Base-by-base conservation (phyloP, 2,888 invertebrate species). In the Leptinotarsa rubiginosa region DNA sequence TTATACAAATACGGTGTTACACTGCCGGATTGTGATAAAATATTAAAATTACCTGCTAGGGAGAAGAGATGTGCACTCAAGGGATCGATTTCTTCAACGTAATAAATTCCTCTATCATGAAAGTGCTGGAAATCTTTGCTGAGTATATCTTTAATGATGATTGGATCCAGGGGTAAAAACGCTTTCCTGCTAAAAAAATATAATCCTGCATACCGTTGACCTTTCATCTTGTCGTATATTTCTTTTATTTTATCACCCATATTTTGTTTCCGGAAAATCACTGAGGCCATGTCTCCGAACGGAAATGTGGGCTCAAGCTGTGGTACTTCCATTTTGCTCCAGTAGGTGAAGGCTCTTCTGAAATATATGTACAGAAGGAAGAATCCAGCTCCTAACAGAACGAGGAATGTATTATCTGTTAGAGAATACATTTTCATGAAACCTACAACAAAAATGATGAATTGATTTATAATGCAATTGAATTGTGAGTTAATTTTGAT, bases 41-140 rank as follows among this genome's bases (percentile, higher is more conserved):
- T 25, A n/a, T 31, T n/a, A 69, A 20, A 13, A 22, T 77, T 59
- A 79, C 79, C 83, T 65, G 89, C 88, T 62, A 91, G 83, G 73
- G 90, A 89, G 80, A 93, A 92, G 5, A 93, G 84, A 84, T 91
- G 91, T 0, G 89, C 91, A 10, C 92, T 90, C 52, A 93, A 79
- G 0, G 91, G 91, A 84, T 93, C 92, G 20, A 90, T 89, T 18
- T 89, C 86, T 69, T 92, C 92, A 73, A 92, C 92, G 68, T 88
- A 89, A 82, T 91, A 91, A 50, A 91, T 88, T 0, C 93, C 93
- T 66, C 93, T 91, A 79, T 93, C 92, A 84, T 91, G 90, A 79
- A 94, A 93, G 84, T 91, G 87, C 15, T 88, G 88, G 79, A 92
- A 93, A 83, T 93, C 93, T 80, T 78, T 80, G 15, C 79, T 76